Base-by-base conservation (phyloP, 2,888 invertebrate species). In the Carcina quercana region DNA sequence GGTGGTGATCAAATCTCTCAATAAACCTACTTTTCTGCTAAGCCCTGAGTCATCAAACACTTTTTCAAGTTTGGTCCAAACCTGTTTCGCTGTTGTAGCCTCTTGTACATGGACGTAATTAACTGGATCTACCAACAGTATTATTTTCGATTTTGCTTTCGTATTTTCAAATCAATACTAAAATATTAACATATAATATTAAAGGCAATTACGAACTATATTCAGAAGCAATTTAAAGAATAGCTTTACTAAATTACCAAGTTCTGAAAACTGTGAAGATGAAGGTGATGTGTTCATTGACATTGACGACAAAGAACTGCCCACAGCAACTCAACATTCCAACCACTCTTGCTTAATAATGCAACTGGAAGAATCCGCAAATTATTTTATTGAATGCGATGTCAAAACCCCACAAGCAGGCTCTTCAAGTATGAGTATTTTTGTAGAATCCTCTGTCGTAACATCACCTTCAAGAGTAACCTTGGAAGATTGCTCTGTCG, bases 81-180 rank as follows among this genome's bases (percentile, higher is more conserved):
- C 24, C 20, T 32, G 14, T 20, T 20, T 13, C 6, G 31, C 19
- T 12, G 31, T 20, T n/a, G 12, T 4, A 10, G 55, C 59, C 1
- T 35, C 43, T 8, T 62, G 60, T 30, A 51, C 61, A 13, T 32
- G 19, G 1, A 26, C 13, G 8, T 26, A 26, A 26, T 26, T 26
- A n/a, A 26, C 10, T 5, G 26, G 26, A 10, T 26, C 26, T 13
- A 26, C 15, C 10, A 26, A 7, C 6, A 26, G n/a, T 3, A 31
- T 25, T 5, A 31, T 13, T 13, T 19, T 25, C 8, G 17, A 19
- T 7, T 17, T 8, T 10, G 26, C 26, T 13, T 26, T n/a, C n/a
- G n/a, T n/a, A n/a, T n/a, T n/a, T n/a, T n/a, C n/a, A n/a, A n/a
- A n/a, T n/a, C n/a, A n/a, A n/a, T n/a, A n/a, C n/a, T n/a, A n/a